These are phyloP conservation scores for Oncorhynchus nerka DNA, from an alignment of 2,113 vertebrate genomes.

Conservation along the genomic window DNA sequence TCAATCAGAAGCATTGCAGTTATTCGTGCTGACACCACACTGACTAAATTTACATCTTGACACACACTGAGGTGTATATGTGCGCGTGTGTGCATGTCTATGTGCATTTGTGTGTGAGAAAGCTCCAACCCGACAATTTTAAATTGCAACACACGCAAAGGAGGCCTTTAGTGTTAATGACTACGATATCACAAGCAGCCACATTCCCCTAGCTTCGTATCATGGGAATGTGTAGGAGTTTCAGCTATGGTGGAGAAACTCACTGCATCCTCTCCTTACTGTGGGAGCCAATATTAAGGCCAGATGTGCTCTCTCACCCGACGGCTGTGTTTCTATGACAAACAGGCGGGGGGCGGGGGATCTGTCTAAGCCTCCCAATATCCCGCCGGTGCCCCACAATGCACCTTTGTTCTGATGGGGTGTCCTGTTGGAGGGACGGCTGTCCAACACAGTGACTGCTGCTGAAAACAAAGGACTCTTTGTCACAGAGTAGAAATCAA, in stretches of 20 bases:
- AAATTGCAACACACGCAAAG: not conserved
- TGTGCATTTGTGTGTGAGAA: not conserved
- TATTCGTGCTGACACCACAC: not conserved
- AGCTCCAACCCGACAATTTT: not conserved
- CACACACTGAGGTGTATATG: not conserved
- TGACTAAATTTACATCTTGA: no score
- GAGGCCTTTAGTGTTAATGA: not conserved
- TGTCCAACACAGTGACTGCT: not conserved
- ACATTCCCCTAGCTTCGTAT: not conserved
- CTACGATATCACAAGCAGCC: not conserved
- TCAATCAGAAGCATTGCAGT: no score
- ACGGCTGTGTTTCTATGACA: not conserved
- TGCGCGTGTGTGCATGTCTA: no score
- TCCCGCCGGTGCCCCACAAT: slow-evolving; percentile 30
- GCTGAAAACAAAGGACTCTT: slow-evolving; percentile 31
- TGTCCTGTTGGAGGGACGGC: slow-evolving; percentile 12
- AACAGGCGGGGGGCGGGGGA: slow-evolving; percentile 16
- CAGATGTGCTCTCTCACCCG: slow-evolving; percentile 53
- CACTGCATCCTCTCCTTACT: not conserved
- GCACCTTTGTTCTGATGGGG: slow-evolving; percentile 44
- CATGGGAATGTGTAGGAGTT: slow-evolving; percentile 29
- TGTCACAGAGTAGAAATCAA: slow-evolving; percentile 20
- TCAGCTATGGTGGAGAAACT: not conserved
- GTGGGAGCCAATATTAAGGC: slow-evolving; percentile 4
- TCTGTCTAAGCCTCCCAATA: slow-evolving; percentile 47